Base-by-base conservation (phyloP, 2,113 vertebrate genomes). In the Eonycteris spelaea region DNA sequence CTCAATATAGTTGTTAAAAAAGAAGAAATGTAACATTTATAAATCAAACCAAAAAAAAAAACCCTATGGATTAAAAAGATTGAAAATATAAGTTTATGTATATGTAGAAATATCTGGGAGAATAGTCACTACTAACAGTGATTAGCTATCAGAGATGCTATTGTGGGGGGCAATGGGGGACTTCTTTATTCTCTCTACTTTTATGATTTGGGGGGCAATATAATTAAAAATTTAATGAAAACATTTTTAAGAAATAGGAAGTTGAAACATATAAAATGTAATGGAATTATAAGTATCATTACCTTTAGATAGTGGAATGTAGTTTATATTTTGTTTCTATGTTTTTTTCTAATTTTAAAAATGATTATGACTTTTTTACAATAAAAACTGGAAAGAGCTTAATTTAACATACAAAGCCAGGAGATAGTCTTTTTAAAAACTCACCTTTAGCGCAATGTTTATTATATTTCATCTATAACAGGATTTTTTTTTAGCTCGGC, bases 271-370 rank as follows among this genome's bases (percentile, higher is more conserved):
- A 71, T 59, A 84, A 92, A 91, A 78, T 57, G 15, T 9, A 87
- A 71, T 16, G 26, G 21, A 28, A 78, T 87, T 77, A 63, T 48
- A 88, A 65, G 33, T 70, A 63, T 68, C 40, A 53, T 82, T 57
- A 75, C 43, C 51, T 71, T 61, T 82, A 33, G 28, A 21, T 74
- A 88, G n/a, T 92, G 10, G 21, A 51, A 67, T 48, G 59, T 86
- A 13, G 67, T 14, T 68, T 75, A 26, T 92, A 26, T 65, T 65
- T 65, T 65, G 63, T 91, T 14, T 51, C 48, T 51, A 33, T 7
- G n/a, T 67, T 93, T 78, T 84, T 90, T 74, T 80, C 57, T 70
- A 90, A 43, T 45, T 95, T 59, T 30, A 22, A 59, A 89, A 86
- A 79, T 59, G 33, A 70, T 22, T 38, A 10, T 91, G 75, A 51